Evolutionary conservation across 1,140 invertebrate genomes (phyloP), one percentile per base, ranked within the genome.

Genomic region (Ceratosolen solmsi): DNA sequence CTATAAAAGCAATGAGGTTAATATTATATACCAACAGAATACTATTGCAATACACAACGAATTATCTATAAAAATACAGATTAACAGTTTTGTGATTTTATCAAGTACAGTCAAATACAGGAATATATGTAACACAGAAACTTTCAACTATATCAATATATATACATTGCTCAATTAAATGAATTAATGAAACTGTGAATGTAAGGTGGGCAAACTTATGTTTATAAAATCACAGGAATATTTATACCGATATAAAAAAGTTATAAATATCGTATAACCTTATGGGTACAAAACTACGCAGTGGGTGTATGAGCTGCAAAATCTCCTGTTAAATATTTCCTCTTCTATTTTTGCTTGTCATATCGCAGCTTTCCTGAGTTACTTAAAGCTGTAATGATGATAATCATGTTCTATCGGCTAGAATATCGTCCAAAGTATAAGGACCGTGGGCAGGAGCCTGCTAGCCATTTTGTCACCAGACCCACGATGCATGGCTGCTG

Each of bases 401-500:
- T 27, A n/a, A 4, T n/a, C 4, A 30, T 20, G 2, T 72, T n/a
- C 33, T 0, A n/a, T 56, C 15, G 41, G 8, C 51, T 75, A 75
- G 22, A 89, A 83, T 85, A 89, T 85, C 79, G 80, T 83, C 79
- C 85, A 83, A 70, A 87, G 77, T 71, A 90, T 80, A 65, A 88
- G 84, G 63, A 89, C 82, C 36, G 87, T 71, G 60, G 84, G 86
- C 79, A 87, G 84, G 33, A 87, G 49, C 30, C 86, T 85, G 79
- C 85, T 87, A 74, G 86, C 85, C 79, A 86, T 86, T 86, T 85
- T 87, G 84, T 87, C 80, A 72, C 89, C 89, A 74, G 83, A 84
- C 8, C 91, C 91, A 68, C 92, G 91, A 89, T 92, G 90, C 91
- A 92, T 92, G n/a, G 92, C 91, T 22, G 92, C 91, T 85, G 91